Conservation (phyloP, 1,140 invertebrate species). For the Dysdera silvatica region DNA sequence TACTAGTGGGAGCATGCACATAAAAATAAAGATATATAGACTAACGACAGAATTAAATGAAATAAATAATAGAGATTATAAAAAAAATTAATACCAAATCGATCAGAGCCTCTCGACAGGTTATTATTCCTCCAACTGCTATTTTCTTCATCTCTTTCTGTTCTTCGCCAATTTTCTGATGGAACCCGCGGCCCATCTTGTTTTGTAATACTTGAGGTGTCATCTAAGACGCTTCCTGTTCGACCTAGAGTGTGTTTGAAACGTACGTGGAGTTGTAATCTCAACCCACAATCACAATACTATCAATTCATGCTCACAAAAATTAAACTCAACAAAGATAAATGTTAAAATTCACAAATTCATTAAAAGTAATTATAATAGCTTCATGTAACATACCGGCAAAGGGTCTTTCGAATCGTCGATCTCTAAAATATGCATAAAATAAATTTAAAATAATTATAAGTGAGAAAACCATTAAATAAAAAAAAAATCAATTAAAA, state of each 20-base stretch:
- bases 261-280: background rate
- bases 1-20: too few relatives aligned
- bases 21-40: too few relatives aligned
- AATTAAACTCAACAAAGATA: background rate
- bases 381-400: conserved; percentile 19
- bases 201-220: conserved; percentile 29
- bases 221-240: conserved; percentile 55
- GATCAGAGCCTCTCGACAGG: too few relatives aligned
- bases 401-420: conserved; percentile 32
- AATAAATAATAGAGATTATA: too few relatives aligned
- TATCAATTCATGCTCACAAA: background rate
- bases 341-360: background rate
- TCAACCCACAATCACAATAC: background rate
- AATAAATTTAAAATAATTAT: background rate
- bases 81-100: too few relatives aligned
- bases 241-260: background rate
- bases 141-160: conserved; percentile 53
- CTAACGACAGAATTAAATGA: too few relatives aligned
- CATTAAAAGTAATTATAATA: too few relatives aligned
- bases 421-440: conserved; percentile 25
- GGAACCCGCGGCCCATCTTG: conserved; percentile 3
- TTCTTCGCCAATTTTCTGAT: conserved; percentile 34
- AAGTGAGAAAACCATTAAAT: background rate
- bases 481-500: background rate
- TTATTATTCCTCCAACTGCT: too few relatives aligned